These are phyloP conservation scores for Ceuthmochares aereus DNA, from an alignment of 2,113 vertebrate species.

Conservation along the genomic window DNA sequence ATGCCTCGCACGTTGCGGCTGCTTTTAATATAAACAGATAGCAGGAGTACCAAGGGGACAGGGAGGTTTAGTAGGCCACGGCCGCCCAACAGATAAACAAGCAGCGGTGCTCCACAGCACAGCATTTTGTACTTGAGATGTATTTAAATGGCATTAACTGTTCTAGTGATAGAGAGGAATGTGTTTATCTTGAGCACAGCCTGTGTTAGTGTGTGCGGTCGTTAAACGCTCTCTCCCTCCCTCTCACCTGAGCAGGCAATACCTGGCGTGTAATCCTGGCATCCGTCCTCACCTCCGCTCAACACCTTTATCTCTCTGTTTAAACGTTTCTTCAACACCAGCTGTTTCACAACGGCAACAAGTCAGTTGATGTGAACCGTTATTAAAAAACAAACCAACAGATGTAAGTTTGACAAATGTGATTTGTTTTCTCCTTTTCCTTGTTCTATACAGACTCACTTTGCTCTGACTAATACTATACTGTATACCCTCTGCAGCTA, in stretches of 20 bases:
- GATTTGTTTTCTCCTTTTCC: background rate
- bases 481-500: background rate
- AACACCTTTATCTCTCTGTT: accelerated
- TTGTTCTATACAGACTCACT: background rate
- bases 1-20: accelerated
- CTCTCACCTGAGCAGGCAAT: background rate
- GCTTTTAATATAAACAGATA: background rate
- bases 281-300: background rate
- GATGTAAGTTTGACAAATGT: background rate
- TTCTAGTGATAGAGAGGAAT: accelerated
- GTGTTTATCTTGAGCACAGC: background rate
- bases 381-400: background rate
- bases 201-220: accelerated
- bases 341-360: background rate
- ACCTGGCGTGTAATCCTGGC: background rate
- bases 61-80: background rate
- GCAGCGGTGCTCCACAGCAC: background rate
- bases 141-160: background rate
- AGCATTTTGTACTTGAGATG: background rate
- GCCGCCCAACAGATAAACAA: background rate
- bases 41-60: background rate
- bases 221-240: background rate
- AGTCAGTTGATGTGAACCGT: background rate
- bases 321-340: background rate
- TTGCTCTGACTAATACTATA: background rate